Evolutionary conservation across 2,797 vertebrate species (phyloP).

Genomic region (Urosaurus nigricauda): DNA sequence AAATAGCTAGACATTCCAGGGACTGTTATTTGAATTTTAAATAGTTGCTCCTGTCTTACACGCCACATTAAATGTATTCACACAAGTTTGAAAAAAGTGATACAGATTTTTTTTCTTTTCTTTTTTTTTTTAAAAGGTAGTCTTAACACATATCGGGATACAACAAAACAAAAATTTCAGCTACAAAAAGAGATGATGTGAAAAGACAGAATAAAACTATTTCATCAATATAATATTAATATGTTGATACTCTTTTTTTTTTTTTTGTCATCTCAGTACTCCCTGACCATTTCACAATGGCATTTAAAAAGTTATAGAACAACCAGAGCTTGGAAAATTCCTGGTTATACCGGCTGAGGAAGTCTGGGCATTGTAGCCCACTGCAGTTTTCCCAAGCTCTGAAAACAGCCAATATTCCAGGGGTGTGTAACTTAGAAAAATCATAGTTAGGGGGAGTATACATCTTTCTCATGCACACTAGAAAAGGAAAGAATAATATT

Average conservation of each 20-base stretch:
- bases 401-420: background rate
- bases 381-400: background rate
- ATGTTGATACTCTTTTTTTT: background rate
- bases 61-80: conserved; percentile 40
- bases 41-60: conserved; percentile 19
- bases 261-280: background rate
- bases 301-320: background rate
- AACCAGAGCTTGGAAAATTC: background rate
- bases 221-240: background rate
- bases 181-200: background rate
- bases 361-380: background rate
- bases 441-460: no score
- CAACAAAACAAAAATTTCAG: background rate
- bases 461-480: no score
- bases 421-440: no score
- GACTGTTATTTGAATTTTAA: conserved; percentile 31
- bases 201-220: fast-evolving
- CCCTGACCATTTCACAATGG: background rate
- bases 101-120: background rate
- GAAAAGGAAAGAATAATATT: no score
- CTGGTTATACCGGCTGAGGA: background rate
- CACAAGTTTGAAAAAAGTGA: conserved; percentile 5
- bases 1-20: conserved; percentile 25
- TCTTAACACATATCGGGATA: background rate
- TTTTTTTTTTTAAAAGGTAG: background rate